Conservation (phyloP, 92 coral and sea anemone species). For the Scolanthus callimorphus region DNA sequence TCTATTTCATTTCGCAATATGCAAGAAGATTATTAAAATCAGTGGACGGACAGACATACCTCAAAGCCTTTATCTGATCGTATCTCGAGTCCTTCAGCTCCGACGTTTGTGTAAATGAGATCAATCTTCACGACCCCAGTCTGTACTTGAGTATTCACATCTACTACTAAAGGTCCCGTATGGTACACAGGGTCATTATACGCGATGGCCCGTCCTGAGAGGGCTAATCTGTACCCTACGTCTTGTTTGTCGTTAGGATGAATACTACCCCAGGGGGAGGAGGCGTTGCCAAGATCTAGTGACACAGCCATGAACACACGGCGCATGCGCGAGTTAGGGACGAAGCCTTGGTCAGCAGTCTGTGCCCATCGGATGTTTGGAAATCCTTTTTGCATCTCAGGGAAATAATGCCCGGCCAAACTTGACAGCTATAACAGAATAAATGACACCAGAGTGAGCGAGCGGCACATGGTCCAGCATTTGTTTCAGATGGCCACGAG, state of each 20-base stretch:
- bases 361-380: constrained; percentile 98
- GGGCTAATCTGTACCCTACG: constrained; percentile 84
- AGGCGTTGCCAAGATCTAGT: constrained; percentile 89
- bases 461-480: too few relatives aligned
- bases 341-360: constrained; percentile 93
- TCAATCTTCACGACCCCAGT: constrained; percentile 24
- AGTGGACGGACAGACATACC: constrained; percentile 38
- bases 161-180: constrained; percentile 78
- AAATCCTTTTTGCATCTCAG: too few relatives aligned
- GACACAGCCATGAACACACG: constrained; percentile 97
- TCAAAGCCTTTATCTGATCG: constrained; percentile 75
- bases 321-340: constrained; percentile 70
- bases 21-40: too few relatives aligned
- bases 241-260: constrained; percentile 95
- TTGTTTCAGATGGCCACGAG: too few relatives aligned
- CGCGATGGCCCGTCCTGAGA: constrained; percentile 86
- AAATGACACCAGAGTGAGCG: background rate
- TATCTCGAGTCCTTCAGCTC: constrained; percentile 63
- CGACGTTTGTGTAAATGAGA: constrained; percentile 39
- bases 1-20: too few relatives aligned
- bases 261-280: constrained; percentile 82
- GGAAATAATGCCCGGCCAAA: too few relatives aligned
- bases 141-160: constrained; percentile 17
- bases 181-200: constrained; percentile 82
- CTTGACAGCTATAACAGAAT: constrained; percentile 58